phyloP scores from a whole-genome alignment of 1,140 invertebrate genomes.

The Zeugodacus cucurbitae region DNA sequence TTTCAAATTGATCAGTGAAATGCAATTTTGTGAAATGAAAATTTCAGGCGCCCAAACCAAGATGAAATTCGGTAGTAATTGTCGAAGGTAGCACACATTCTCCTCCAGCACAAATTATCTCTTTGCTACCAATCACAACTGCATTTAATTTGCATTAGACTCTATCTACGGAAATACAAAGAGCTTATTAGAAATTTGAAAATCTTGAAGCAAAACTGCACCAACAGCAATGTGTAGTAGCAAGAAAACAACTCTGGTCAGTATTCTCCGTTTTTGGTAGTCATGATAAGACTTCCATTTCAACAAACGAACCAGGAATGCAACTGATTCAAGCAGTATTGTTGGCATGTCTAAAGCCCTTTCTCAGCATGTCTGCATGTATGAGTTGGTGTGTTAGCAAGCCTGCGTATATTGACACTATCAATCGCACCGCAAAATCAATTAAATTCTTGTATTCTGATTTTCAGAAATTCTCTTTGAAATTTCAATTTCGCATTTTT shows the following conservation, averaged over 20 bases:
- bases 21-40: not conserved
- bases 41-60: no score
- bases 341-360: not conserved
- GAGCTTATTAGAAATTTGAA: not conserved
- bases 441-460: not conserved
- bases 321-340: not conserved
- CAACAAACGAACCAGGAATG: not conserved
- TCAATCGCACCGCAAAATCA: not conserved
- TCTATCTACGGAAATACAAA: not conserved
- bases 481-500: not conserved
- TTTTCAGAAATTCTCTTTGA: not conserved
- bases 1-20: not conserved
- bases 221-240: not conserved
- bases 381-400: not conserved
- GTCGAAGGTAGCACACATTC: not conserved
- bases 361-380: not conserved
- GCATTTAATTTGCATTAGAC: not conserved
- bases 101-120: not conserved
- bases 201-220: not conserved
- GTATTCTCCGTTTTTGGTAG: not conserved
- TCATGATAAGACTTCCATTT: not conserved
- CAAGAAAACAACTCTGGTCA: not conserved
- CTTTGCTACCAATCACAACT: not conserved
- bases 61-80: no score
- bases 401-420: not conserved